Conservation (phyloP, 2,888 invertebrate genomes). For the Loripinus fragilis region DNA sequence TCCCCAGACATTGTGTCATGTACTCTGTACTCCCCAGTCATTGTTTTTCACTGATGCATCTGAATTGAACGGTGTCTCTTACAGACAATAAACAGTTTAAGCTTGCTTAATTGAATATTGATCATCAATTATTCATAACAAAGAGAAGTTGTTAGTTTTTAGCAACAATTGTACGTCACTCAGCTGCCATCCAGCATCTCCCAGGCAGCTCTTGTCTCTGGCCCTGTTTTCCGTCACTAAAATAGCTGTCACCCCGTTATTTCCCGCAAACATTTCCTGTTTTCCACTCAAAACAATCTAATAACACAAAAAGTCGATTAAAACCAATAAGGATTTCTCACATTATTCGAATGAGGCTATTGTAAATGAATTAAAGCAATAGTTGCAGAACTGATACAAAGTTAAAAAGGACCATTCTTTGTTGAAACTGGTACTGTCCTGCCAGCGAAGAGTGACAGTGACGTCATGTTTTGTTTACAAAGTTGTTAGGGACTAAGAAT, state of each 20-base stretch:
- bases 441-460: too few species aligned
- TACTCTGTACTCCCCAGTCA: not conserved
- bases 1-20: not conserved
- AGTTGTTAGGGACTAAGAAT: too few species aligned
- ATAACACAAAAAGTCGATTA: conserved; percentile 19
- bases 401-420: not conserved
- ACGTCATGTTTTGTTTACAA: too few species aligned
- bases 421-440: too few species aligned
- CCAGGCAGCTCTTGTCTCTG: conserved; percentile 1
- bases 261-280: not conserved
- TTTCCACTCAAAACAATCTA: conserved; percentile 18
- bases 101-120: conserved; percentile 17
- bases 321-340: conserved; percentile 10
- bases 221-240: not conserved
- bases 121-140: conserved; percentile 20
- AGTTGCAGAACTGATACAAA: too few species aligned
- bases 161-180: not conserved
- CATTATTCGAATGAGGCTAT: conserved; percentile 8
- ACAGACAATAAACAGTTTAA: conserved; percentile 15
- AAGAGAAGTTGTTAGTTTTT: conserved; percentile 17
- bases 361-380: conserved; percentile 5
- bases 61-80: conserved; percentile 6
- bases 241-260: conserved; percentile 2
- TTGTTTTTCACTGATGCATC: not conserved
- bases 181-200: not conserved